Base-by-base conservation (phyloP, 2,888 invertebrate species). In the Ephialtes manifestator region DNA sequence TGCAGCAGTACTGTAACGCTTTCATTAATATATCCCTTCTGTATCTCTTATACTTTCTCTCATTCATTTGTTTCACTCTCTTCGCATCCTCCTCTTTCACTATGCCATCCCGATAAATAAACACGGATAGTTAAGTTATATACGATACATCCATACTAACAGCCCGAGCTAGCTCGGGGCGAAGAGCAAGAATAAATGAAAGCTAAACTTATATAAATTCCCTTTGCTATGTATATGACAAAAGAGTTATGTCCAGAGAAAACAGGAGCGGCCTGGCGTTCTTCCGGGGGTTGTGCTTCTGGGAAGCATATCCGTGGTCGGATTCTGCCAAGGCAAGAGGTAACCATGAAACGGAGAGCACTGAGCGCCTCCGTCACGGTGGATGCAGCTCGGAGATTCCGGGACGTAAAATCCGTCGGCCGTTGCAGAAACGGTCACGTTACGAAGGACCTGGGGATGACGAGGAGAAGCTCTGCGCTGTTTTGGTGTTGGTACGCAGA, bases 361-460 rank as follows among this genome's bases (percentile, higher is more conserved):
- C 81, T 55, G 84, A 78, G 81, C 58, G 82, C 81, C 83, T 86
- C 83, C 83, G 90, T 89, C 87, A 89, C 88, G 88, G 87, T 86
- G 83, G 86, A 88, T 88, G 87, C 85, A 60, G 76, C 48, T 65
- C 24, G 63, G 77, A 78, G 84, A 82, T 85, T 85, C 88, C 88
- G 88, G 89, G 86, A 88, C 91, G 90, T 92, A 90, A 92, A 92
- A 92, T 88, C 89, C 88, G 87, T 87, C 88, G 87, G 87, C 88
- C 89, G 90, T 89, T 89, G 88, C 91, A 85, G 76, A 81, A 86
- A 77, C 87, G 88, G 87, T 86, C 88, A 87, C 90, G 89, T 89
- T 89, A 88, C 91, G 89, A 89, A 89, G 90, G 88, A 86, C 89
- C 89, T 87, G 78, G 85, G 31, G 72, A 58, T 76, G 60, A 83